Conservation (phyloP, 2,797 vertebrate genomes). For the Sciaenops ocellatus region DNA sequence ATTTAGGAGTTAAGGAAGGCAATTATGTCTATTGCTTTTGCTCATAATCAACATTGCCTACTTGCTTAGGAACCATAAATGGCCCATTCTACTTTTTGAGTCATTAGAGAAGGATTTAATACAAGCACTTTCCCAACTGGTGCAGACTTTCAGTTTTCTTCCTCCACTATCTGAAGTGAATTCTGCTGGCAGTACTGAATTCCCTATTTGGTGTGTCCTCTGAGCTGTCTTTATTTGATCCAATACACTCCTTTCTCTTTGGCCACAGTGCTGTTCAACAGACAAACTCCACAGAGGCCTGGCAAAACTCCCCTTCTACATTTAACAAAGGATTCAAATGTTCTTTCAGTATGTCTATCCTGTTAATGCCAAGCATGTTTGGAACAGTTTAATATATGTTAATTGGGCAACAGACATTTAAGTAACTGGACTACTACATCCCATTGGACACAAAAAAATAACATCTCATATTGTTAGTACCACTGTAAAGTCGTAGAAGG, state of each 20-base stretch:
- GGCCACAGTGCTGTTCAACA: background rate
- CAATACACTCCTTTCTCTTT: background rate
- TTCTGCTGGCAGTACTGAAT: background rate
- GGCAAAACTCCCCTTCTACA: background rate
- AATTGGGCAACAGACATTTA: background rate
- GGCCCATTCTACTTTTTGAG: background rate
- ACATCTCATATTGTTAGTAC: background rate
- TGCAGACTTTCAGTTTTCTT: background rate
- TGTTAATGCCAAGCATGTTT: background rate
- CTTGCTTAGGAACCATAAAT: background rate
- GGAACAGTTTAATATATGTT: background rate
- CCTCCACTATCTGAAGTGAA: background rate
- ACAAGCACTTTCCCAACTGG: background rate
- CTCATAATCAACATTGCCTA: constrained; percentile 6
- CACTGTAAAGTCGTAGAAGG: background rate
- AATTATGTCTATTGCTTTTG: background rate
- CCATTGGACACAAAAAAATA: background rate
- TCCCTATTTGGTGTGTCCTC: background rate
- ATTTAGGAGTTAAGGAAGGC: background rate
- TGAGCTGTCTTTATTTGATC: background rate
- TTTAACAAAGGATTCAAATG: background rate
- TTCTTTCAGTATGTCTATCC: background rate
- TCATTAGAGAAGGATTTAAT: constrained; percentile 6
- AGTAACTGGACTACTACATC: background rate
- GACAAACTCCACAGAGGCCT: background rate